Evolutionary conservation across 2,888 invertebrate species (phyloP).

Genomic region (Malachius bipustulatus): DNA sequence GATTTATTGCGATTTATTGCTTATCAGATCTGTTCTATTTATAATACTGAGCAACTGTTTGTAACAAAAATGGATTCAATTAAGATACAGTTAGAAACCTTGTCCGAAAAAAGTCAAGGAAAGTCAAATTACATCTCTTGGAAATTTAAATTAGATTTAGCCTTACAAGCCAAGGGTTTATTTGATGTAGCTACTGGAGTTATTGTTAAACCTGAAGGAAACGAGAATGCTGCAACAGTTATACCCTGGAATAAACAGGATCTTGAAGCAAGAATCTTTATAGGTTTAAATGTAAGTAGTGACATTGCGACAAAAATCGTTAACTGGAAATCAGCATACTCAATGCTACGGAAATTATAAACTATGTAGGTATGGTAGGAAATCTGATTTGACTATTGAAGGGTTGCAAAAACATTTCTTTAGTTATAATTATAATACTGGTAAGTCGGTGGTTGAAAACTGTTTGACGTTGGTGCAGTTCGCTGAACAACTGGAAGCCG

Average conservation of each 20-base stretch:
- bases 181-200: conserved; percentile 12
- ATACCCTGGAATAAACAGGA: conserved; percentile 20
- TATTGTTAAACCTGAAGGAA: conserved; percentile 15
- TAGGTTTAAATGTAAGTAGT: conserved; percentile 21
- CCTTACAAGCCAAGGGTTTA: conserved; percentile 18
- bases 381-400: conserved; percentile 18
- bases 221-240: conserved; percentile 12
- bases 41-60: too few relatives aligned
- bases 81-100: conserved; percentile 18
- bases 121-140: conserved; percentile 21
- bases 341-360: conserved; percentile 21
- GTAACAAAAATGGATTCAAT: conserved; percentile 22
- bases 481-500: conserved; percentile 11
- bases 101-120: conserved; percentile 18
- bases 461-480: conserved; percentile 10
- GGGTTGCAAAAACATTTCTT: conserved; percentile 21
- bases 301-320: conserved; percentile 20
- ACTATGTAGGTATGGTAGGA: conserved; percentile 19
- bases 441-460: conserved; percentile 14
- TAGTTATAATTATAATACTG: conserved; percentile 16
- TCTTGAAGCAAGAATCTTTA: conserved; percentile 21
- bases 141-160: conserved; percentile 22
- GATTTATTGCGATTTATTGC: too few relatives aligned
- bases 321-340: conserved; percentile 18
- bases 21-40: too few relatives aligned